A percentile compares a stretch with the other conserved stretches of the same genome.
Evolutionary conservation across 2,888 invertebrate species (phyloP).

Genomic region (Sarcophaga caerulescens): DNA sequence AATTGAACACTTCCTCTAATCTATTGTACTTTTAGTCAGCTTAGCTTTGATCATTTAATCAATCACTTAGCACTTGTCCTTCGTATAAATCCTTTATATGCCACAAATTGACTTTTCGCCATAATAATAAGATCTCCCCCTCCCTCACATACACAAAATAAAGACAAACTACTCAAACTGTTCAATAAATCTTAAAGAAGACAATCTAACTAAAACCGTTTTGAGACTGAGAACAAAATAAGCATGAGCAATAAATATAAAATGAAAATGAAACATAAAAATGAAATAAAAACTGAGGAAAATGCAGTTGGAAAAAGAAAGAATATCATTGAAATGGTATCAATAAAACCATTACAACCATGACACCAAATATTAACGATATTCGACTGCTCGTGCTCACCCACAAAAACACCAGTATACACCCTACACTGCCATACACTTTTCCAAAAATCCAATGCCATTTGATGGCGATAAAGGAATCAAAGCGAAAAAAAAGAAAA

Average conservation of each 20-base stretch:
- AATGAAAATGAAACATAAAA: slow-evolving; percentile 29
- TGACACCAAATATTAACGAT: slow-evolving; percentile 23
- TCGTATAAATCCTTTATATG: not conserved
- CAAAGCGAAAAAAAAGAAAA: too few relatives aligned
- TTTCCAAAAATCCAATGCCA: slow-evolving; percentile 3
- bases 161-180: slow-evolving; percentile 13
- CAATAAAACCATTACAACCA: slow-evolving; percentile 35
- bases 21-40: too few relatives aligned
- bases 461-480: not conserved
- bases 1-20: too few relatives aligned
- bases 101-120: slow-evolving; percentile 1
- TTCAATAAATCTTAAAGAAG: slow-evolving; percentile 43
- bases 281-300: not conserved
- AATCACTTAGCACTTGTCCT: not conserved
- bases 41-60: too few relatives aligned
- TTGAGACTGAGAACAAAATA: slow-evolving; percentile 2
- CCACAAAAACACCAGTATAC: not conserved
- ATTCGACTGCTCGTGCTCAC: not conserved
- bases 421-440: not conserved
- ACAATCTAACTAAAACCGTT: slow-evolving; percentile 43
- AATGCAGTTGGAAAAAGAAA: not conserved
- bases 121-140: not conserved
- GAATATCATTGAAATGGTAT: not conserved
- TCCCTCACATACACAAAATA: too few relatives aligned
- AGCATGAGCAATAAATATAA: not conserved